Percentiles rank a stretch among this genome's conserved stretches.
Evolutionary conservation across 92 coral and sea anemone genomes (phyloP).

Genomic region (Nematostella vectensis): DNA sequence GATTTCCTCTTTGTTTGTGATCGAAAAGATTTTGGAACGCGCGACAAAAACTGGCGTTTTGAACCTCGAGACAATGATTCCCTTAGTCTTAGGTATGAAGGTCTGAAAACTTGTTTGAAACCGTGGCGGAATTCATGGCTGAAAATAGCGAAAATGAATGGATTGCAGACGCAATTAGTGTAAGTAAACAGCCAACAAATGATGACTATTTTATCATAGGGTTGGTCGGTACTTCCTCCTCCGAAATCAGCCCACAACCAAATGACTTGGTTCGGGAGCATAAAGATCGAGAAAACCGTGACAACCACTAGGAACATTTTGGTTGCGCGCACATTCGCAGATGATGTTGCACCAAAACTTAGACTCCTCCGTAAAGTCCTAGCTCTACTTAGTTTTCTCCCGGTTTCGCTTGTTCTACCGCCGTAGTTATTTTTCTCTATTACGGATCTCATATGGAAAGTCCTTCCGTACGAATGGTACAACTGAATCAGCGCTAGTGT

Average conservation of each 20-base stretch:
- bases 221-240: constrained; percentile 36
- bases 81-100: neutral
- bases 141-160: constrained; percentile 66
- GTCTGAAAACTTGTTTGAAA: constrained; percentile 32
- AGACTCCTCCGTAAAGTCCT: constrained; percentile 13
- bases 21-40: no score
- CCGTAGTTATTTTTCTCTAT: neutral
- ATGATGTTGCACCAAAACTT: neutral
- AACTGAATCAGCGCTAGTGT: constrained; percentile 50
- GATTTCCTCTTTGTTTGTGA: no score
- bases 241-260: constrained; percentile 96
- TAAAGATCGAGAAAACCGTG: constrained; percentile 71
- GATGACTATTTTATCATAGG: constrained; percentile 46
- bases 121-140: constrained; percentile 75
- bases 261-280: constrained; percentile 88
- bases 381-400: constrained; percentile 6
- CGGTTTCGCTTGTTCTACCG: no score
- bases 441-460: constrained; percentile 20
- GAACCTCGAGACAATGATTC: constrained; percentile 2
- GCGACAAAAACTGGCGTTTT: no score
- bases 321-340: constrained; percentile 50
- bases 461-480: constrained; percentile 27
- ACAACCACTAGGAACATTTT: constrained; percentile 92
- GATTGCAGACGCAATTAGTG: constrained; percentile 83
- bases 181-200: constrained; percentile 83